A percentile compares a stretch with the other conserved stretches of the same genome.
Conservation (phyloP, 2,888 invertebrate species). For the Neria commutata region DNA sequence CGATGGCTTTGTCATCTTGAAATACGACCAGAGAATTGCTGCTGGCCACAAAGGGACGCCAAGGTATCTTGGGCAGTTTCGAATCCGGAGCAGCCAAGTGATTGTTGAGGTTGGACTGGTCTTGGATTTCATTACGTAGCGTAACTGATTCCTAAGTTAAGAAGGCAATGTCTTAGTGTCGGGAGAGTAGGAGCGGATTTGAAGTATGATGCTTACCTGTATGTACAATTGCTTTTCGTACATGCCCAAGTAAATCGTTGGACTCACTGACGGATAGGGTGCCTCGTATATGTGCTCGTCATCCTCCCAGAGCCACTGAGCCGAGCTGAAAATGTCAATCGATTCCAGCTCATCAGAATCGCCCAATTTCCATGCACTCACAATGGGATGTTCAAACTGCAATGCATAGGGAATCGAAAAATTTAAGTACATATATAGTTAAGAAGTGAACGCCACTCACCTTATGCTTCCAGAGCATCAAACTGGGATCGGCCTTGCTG, state of each 20-base stretch:
- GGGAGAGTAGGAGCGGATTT: neutral
- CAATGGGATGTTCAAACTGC: constrained; percentile 84
- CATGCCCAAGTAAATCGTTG: constrained; percentile 84
- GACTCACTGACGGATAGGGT: constrained; percentile 61
- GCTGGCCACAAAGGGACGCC: constrained; percentile 74
- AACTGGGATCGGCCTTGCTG: constrained; percentile 65
- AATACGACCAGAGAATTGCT: constrained; percentile 59
- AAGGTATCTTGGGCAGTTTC: constrained; percentile 66
- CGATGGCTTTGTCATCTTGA: constrained; percentile 31
- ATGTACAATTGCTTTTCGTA: constrained; percentile 76
- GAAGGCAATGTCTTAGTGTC: neutral
- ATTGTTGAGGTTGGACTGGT: constrained; percentile 48
- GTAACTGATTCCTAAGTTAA: constrained; percentile 46
- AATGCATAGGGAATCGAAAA: constrained; percentile 26
- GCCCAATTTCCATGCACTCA: constrained; percentile 81
- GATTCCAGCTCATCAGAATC: constrained; percentile 70
- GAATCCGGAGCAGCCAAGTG: constrained; percentile 57
- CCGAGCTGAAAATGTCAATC: constrained; percentile 76
- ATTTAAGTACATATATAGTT: neutral
- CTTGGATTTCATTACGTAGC: constrained; percentile 52
- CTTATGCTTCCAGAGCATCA: constrained; percentile 77
- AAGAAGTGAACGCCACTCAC: constrained; percentile 58
- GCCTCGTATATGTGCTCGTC: constrained; percentile 52
- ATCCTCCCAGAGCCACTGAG: constrained; percentile 63
- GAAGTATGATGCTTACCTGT: constrained; percentile 41